Evolutionary conservation across 2,888 invertebrate genomes (phyloP), one percentile per base, ranked within the genome.

Genomic region (Eilema griseolum): DNA sequence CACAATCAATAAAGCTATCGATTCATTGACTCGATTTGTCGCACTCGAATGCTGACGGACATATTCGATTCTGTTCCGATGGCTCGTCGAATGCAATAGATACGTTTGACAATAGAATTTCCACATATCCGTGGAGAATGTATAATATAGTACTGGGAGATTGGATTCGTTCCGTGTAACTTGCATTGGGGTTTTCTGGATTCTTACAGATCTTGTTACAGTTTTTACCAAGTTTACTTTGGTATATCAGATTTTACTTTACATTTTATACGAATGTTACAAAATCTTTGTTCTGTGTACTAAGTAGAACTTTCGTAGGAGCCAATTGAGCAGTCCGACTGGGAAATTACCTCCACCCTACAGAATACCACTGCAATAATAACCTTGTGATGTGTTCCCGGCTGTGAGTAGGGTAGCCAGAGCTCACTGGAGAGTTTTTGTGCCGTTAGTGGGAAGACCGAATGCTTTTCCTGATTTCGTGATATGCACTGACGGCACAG

Each of bases 81-180:
- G 73, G 68, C 64, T 78, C 72, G 46, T 75, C 59, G 73, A 57
- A 67, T 60, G 23, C 33, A 59, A 66, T 26, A 61, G 59, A 46
- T 74, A 52, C 61, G 59, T 63, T 46, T 70, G 67, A 74, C 73
- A 74, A 72, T 71, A 41, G 67, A 59, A 62, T 64, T 76, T 66
- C 71, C 68, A 64, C 72, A 75, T 72, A 73, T 73, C 67, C 60
- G 62, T 76, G 79, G 72, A 74, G 74, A 71, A 80, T 80, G 74
- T 70, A 74, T 82, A 41, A 37, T 41, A 41, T 71, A 41, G 61
- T 62, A 69, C 37, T 75, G 74, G 71, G 70, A 78, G 73, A 81
- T 70, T 76, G 68, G 72, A 73, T 82, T 80, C 72, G 69, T 76
- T 72, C 59, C 23, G n/a, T 61, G 64, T 65, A 46, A 60, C 33